phyloP scores from a whole-genome alignment of 2,888 invertebrate genomes.

The Chrysomela aeneicollis region DNA sequence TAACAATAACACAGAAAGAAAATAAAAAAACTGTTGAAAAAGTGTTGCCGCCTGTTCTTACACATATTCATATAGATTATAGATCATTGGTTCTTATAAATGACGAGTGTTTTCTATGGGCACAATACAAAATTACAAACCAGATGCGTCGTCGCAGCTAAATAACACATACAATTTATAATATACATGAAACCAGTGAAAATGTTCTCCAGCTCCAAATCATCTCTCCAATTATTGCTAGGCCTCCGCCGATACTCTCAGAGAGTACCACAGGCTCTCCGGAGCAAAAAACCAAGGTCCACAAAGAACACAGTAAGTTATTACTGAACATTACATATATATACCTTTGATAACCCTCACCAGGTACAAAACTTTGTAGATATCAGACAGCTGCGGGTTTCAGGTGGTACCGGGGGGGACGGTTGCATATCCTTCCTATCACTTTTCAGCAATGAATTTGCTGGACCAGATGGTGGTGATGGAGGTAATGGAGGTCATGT shows the following conservation, averaged over 20 bases:
- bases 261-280: slow-evolving; percentile 57
- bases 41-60: too few species aligned
- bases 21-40: too few species aligned
- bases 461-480: slow-evolving; percentile 96
- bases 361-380: slow-evolving; percentile 71
- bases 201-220: slow-evolving; percentile 37
- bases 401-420: slow-evolving; percentile 92
- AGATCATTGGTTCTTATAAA: too few species aligned
- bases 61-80: too few species aligned
- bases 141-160: too few species aligned
- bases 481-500: slow-evolving; percentile 97
- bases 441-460: slow-evolving; percentile 83
- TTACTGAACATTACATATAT: slow-evolving; percentile 4
- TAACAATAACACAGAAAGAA: too few species aligned
- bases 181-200: neutral
- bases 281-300: slow-evolving; percentile 63
- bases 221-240: slow-evolving; percentile 19
- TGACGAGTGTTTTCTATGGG: too few species aligned
- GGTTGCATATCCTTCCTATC: slow-evolving; percentile 89
- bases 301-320: slow-evolving; percentile 57
- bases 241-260: slow-evolving; percentile 44
- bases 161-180: slow-evolving; percentile 11
- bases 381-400: slow-evolving; percentile 69
- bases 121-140: too few species aligned
- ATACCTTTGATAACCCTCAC: slow-evolving; percentile 22